Percentiles rank a stretch among this genome's conserved stretches.
Conservation (phyloP, 2,113 vertebrate genomes). For the Barnardius zonarius region DNA sequence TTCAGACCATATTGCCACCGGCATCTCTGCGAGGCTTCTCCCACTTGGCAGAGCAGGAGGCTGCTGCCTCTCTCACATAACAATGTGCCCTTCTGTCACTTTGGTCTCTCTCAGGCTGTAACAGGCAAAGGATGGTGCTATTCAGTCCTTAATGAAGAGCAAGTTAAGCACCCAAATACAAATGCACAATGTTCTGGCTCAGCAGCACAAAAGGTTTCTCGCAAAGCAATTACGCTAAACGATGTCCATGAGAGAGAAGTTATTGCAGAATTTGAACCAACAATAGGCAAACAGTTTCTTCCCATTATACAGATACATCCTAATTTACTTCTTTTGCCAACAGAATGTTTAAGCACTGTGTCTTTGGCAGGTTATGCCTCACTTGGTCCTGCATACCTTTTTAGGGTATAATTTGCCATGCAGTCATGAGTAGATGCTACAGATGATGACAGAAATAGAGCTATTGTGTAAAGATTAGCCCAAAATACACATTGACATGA, state of each 20-base stretch:
- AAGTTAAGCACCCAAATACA: slow-evolving; percentile 22
- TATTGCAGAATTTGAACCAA: background rate
- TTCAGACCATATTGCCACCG: background rate
- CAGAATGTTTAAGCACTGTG: background rate
- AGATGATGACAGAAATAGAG: background rate
- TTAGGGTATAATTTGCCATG: background rate
- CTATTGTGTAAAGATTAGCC: background rate
- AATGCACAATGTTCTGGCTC: background rate
- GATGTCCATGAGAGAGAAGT: background rate
- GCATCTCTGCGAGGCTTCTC: background rate
- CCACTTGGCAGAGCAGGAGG: background rate
- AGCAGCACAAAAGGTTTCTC: slow-evolving; percentile 3
- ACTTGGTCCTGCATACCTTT: slow-evolving; percentile 15
- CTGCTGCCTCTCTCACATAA: background rate
- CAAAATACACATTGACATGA: background rate
- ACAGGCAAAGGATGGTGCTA: background rate
- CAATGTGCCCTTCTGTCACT: background rate
- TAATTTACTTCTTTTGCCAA: slow-evolving; percentile 14
- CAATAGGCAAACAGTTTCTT: background rate
- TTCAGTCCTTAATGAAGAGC: background rate
- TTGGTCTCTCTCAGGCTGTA: background rate
- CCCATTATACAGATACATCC: background rate
- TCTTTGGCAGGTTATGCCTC: background rate
- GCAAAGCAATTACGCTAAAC: background rate
- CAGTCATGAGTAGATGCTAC: background rate